A percentile compares a stretch with the other conserved stretches of the same genome.
Evolutionary conservation across 64 coral and sea anemone species (phyloP).

Genomic region (Actinia equina): DNA sequence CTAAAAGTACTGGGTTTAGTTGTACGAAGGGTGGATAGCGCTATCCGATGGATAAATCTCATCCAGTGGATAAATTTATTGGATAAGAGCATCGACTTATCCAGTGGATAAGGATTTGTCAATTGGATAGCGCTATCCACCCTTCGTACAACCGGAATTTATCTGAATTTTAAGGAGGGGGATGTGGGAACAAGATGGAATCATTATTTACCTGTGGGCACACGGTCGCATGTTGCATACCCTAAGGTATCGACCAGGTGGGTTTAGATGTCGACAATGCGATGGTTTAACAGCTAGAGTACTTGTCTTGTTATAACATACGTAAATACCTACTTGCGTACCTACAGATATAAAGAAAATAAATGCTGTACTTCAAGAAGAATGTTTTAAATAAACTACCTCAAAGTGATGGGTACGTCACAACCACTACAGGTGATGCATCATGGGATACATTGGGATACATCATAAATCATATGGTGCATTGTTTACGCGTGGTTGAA

Average conservation of each 20-base stretch:
- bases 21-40: no score
- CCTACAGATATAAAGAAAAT: background rate
- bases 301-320: constrained; percentile 15
- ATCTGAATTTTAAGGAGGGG: no score
- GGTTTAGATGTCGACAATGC: background rate
- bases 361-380: background rate
- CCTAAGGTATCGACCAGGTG: background rate
- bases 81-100: no score
- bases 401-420: no score
- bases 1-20: no score
- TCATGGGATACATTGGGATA: background rate
- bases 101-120: no score
- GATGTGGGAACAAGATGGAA: no score
- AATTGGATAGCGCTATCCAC: no score
- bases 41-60: no score
- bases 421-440: background rate
- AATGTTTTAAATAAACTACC: no score
- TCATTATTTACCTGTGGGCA: constrained; percentile 7
- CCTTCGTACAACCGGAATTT: no score
- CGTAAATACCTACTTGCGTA: background rate
- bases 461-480: background rate
- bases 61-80: no score
- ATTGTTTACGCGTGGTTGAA: background rate
- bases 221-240: constrained; percentile 6
- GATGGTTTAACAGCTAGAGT: background rate